Conservation (phyloP, 2,888 invertebrate species). For the Ormyrus rosae region DNA sequence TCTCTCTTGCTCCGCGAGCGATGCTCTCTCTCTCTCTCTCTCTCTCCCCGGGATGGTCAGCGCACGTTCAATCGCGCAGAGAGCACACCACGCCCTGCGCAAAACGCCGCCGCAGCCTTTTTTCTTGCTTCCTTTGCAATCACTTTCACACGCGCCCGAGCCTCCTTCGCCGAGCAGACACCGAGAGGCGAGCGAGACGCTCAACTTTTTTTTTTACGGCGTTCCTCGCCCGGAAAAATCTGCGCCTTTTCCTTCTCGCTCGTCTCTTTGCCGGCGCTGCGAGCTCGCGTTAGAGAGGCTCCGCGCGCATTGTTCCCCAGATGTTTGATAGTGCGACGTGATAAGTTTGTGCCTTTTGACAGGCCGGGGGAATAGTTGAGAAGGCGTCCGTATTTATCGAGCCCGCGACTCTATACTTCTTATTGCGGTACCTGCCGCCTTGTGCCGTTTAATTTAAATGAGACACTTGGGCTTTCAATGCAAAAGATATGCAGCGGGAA, state of each 20-base stretch:
- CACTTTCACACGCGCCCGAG: constrained; percentile 48
- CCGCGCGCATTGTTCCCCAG: constrained; percentile 45
- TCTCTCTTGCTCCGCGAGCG: constrained; percentile 10
- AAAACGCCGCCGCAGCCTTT: constrained; percentile 23
- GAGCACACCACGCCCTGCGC: constrained; percentile 45
- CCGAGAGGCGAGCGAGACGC: constrained; percentile 23
- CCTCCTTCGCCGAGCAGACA: too few species aligned
- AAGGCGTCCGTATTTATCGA: constrained; percentile 12
- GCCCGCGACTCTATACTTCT: background rate
- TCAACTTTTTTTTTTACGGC: constrained; percentile 43
- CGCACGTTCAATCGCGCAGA: constrained; percentile 22
- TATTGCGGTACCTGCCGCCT: background rate
- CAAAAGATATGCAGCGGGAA: background rate
- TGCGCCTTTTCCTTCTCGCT: constrained; percentile 18
- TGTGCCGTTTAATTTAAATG: constrained; percentile 1
- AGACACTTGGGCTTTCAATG: background rate
- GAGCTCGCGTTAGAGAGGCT: constrained; percentile 12
- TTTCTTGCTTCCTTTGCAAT: constrained; percentile 38
- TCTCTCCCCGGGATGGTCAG: constrained; percentile 16
- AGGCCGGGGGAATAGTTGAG: constrained; percentile 17
- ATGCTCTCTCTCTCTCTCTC: background rate
- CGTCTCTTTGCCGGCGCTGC: constrained; percentile 26
- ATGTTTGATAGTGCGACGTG: constrained; percentile 49
- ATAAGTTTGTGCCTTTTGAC: constrained; percentile 53
- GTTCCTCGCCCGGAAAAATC: constrained; percentile 43